Percentiles rank a stretch among this genome's conserved stretches.
Conservation (phyloP, 2,888 invertebrate genomes). For the Cyaniris semiargus region DNA sequence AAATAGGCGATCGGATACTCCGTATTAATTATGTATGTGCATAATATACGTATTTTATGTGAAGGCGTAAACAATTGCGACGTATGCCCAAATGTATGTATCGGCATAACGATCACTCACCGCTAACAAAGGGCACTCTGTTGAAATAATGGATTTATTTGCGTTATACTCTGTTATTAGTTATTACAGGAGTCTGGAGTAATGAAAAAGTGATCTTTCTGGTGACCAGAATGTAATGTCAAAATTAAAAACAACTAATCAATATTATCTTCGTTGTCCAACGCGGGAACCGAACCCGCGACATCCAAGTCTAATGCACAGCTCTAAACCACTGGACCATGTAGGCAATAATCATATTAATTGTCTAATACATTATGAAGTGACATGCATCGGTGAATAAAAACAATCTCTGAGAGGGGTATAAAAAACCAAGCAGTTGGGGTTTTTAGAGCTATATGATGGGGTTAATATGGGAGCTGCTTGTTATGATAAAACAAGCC, state of each 20-base stretch:
- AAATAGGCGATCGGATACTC: slow-evolving; percentile 42
- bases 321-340: not conserved
- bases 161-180: not conserved
- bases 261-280: too few species aligned
- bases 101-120: slow-evolving; percentile 17
- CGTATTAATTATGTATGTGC: slow-evolving; percentile 38
- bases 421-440: not conserved
- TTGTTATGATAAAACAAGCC: slow-evolving; percentile 1
- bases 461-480: not conserved
- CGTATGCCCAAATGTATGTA: slow-evolving; percentile 19
- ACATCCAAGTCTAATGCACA: too few species aligned
- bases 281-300: too few species aligned
- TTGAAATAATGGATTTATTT: slow-evolving; percentile 20
- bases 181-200: not conserved
- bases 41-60: slow-evolving; percentile 32
- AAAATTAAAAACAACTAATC: too few species aligned
- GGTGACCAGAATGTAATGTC: not conserved
- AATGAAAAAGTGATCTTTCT: not conserved
- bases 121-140: slow-evolving; percentile 8
- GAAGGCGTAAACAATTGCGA: slow-evolving; percentile 34
- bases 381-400: not conserved
- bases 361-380: not conserved
- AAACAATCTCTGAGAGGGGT: not conserved
- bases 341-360: not conserved
- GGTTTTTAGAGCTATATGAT: not conserved